Evolutionary conservation across 2,797 vertebrate species (phyloP).

Genomic region (Lerista edwardsae): DNA sequence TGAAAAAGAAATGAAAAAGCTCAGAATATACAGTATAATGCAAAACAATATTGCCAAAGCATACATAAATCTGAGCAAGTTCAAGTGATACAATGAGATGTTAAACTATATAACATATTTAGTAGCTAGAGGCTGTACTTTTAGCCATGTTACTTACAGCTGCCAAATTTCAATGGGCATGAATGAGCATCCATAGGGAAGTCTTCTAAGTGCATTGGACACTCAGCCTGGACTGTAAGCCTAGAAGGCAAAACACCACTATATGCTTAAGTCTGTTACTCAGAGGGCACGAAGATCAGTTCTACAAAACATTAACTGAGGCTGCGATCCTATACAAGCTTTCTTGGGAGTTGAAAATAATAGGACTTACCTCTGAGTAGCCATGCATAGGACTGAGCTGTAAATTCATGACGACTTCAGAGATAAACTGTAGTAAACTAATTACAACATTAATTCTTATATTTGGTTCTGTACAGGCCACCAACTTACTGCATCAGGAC

Average conservation of each 20-base stretch:
- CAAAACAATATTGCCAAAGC: not conserved
- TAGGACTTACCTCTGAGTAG: too few relatives aligned
- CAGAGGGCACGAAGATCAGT: slow-evolving; percentile 65
- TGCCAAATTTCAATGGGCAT: slow-evolving; percentile 99
- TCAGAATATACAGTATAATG: slow-evolving; percentile 3
- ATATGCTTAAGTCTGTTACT: slow-evolving; percentile 59
- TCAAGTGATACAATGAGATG: slow-evolving; percentile 20
- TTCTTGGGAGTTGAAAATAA: too few relatives aligned
- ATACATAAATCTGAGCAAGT: slow-evolving; percentile 17
- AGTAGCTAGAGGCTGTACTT: slow-evolving; percentile 10
- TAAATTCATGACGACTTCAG: slow-evolving; percentile 25
- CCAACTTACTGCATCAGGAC: slow-evolving; percentile 49
- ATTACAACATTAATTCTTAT: slow-evolving; percentile 52
- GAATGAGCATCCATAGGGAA: slow-evolving; percentile 99
- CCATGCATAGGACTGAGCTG: too few relatives aligned
- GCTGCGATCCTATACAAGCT: too few relatives aligned
- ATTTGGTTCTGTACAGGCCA: slow-evolving; percentile 51
- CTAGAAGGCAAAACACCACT: slow-evolving; percentile 77
- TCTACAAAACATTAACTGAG: slow-evolving; percentile 36
- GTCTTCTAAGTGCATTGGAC: slow-evolving; percentile 99
- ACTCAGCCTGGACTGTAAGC: slow-evolving; percentile 99
- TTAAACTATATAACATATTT: slow-evolving; percentile 13
- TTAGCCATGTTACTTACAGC: slow-evolving; percentile 89
- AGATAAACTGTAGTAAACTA: slow-evolving; percentile 52
- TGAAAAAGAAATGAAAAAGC: not conserved